Percentiles rank a stretch among this genome's conserved stretches.
Conservation (phyloP, 2,113 vertebrate genomes). For the Mirounga angustirostris region DNA sequence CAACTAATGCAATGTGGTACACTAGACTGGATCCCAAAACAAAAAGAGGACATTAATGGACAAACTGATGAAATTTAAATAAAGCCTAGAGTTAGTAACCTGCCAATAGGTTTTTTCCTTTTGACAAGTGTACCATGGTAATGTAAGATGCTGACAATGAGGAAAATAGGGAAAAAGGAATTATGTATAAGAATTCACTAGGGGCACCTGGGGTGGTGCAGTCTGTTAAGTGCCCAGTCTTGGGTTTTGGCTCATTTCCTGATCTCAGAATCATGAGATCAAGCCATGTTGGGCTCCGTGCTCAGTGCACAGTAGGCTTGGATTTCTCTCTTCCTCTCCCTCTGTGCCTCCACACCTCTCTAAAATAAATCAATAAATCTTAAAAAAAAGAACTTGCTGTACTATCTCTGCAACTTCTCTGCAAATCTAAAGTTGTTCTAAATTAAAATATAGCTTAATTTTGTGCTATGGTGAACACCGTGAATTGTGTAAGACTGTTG, state of each 20-base stretch:
- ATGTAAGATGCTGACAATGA: not conserved
- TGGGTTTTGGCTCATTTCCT: not conserved
- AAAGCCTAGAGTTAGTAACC: not conserved
- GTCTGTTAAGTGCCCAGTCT: not conserved
- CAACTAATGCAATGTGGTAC: not conserved
- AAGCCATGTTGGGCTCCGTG: not conserved
- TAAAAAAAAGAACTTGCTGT: not conserved
- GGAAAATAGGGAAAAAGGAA: not conserved
- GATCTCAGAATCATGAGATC: not conserved
- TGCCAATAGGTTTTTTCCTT: not conserved
- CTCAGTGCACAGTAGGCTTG: not conserved
- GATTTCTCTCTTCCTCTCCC: not conserved
- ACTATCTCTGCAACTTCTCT: not conserved
- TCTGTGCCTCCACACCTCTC: not conserved
- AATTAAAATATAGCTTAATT: conserved; percentile 18
- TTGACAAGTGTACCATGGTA: not conserved
- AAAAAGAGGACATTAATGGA: not conserved
- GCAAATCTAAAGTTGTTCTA: conserved; percentile 22
- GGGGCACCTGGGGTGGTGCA: not conserved
- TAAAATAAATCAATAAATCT: not conserved
- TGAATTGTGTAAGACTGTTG: too few species aligned
- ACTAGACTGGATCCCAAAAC: not conserved
- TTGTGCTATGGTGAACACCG: too few species aligned
- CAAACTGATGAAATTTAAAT: not conserved
- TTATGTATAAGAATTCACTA: not conserved